Evolutionary conservation across 1,140 invertebrate species (phyloP), one percentile per base, ranked within the genome.

Genomic region (Zaprionus kolodkinae): DNA sequence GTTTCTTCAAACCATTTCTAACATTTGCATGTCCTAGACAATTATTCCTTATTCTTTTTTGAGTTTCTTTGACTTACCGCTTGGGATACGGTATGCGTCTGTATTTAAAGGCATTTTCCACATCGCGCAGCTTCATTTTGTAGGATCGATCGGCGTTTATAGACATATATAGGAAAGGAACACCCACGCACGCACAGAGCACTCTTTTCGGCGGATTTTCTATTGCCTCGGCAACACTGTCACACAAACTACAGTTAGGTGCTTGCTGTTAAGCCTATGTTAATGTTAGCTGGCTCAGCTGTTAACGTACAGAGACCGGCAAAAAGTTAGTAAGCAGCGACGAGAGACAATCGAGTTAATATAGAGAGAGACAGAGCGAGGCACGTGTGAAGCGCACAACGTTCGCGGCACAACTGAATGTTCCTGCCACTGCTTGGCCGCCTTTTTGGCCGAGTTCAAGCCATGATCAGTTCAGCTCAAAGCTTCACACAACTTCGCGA

Each of bases 41-140:
- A 9, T 50, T 17, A 12, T 50, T 12, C 55, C 30, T 52, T 56
- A 27, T 21, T 40, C 5, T 65, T 21, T 36, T 3, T 15, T 3
- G n/a, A 30, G 17, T 45, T 50, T 65, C 69, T 33, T 55, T 17
- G 25, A 91, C 91, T 92, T 81, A 92, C 91, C 91, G 84, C 75
- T 92, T 92, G 27, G 91, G 91, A 73, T 92, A 92, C 57, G 91
- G 91, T 83, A 92, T 92, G 40, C 91, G 85, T 27, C 91, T 74
- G 65, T 92, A 92, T 68, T 91, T 92, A 33, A 92, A 91, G 67
- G 91, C 86, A 59, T 92, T 92, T 74, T 92, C 91, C 69, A 92
- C 79, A 63, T 92, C 91, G 59, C 91, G 91, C 73, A 92, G 72
- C 50, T 91, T 91, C 91, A 92, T 92, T 85, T 90, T 92, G 79